Conservation (phyloP, 2,797 vertebrate genomes). For the Poecilia gillii region DNA sequence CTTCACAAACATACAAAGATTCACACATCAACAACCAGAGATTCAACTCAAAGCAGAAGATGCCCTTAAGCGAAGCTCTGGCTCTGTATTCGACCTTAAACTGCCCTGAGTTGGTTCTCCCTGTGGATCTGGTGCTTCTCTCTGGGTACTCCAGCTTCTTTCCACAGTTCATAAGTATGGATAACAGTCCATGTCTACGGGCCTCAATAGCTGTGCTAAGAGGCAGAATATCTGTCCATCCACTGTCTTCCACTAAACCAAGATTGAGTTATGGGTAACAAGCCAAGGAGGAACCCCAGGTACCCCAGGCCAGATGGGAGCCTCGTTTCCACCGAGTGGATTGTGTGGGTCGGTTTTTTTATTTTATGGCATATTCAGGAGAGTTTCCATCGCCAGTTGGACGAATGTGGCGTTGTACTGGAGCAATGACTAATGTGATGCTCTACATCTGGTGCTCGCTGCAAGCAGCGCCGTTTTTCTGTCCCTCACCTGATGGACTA, state of each 20-base stretch:
- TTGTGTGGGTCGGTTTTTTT: not conserved
- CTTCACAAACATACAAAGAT: not conserved
- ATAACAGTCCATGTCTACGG: not conserved
- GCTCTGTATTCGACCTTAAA: not conserved
- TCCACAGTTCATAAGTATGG: not conserved
- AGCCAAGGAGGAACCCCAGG: too few relatives aligned
- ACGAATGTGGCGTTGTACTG: not conserved
- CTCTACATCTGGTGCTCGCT: not conserved
- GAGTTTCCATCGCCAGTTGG: not conserved
- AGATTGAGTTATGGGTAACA: too few relatives aligned
- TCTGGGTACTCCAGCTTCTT: conserved; percentile 2
- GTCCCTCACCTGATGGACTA: not conserved
- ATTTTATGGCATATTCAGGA: not conserved
- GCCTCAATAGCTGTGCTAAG: not conserved
- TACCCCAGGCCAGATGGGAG: not conserved
- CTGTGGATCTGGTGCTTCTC: not conserved
- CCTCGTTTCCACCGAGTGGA: not conserved
- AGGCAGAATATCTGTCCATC: not conserved
- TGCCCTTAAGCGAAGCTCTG: not conserved
- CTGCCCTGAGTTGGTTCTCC: not conserved
- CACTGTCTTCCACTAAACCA: not conserved
- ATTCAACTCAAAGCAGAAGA: not conserved
- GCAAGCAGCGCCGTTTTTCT: not conserved
- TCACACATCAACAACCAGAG: not conserved
- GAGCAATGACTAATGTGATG: not conserved